Base-by-base conservation (phyloP, 2,797 vertebrate species). In the Calcarius lapponicus region DNA sequence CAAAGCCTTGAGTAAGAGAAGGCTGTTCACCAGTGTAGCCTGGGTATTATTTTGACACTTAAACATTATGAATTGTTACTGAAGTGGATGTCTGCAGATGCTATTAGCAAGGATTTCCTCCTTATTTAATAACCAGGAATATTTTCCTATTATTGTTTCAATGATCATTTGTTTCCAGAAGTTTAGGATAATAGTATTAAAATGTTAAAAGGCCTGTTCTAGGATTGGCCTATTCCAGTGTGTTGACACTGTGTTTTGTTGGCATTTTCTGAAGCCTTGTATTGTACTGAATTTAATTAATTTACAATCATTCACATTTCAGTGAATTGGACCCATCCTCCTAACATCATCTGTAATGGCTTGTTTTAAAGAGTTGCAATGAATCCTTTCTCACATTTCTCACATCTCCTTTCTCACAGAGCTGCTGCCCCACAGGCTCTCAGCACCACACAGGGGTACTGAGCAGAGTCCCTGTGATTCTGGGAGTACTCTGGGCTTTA, bases 391-490 rank as follows among this genome's bases (percentile, higher is more conserved):
- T 34, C 17, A 21, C 25, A 3, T 45, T 16, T 31, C 36, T 57
- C 58, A 64, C 50, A 24, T 73, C 50, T 72, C 22, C 42, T 34
- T 84, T 74, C 60, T 51, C 36, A 51, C 45, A 51, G 26, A 84
- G 21, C 42, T 53, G 8, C n/a, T 73, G 31, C 15, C 40, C 47
- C 4, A 5, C 38, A 28, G 40, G 21, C 64, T 45, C 48, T 64
- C 48, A 48, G 40, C 62, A 45, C 26, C 9, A 18, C 11, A 5
- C 40, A 57, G 32, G 11, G 36, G 16, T 45, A 21, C 57, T 83
- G 34, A 80, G 54, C 32, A 75, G 67, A 47, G 10, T 64, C 18
- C 38, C 32, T 0, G 0, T 2, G 4, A n/a, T 38, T 13, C 32
- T 67, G 62, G 17, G 36, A 18, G 13, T 45, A 17, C 10, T 73